Percentiles rank a stretch among this genome's conserved stretches.
Conservation (phyloP, 2,113 vertebrate genomes). For the Poecile atricapillus region DNA sequence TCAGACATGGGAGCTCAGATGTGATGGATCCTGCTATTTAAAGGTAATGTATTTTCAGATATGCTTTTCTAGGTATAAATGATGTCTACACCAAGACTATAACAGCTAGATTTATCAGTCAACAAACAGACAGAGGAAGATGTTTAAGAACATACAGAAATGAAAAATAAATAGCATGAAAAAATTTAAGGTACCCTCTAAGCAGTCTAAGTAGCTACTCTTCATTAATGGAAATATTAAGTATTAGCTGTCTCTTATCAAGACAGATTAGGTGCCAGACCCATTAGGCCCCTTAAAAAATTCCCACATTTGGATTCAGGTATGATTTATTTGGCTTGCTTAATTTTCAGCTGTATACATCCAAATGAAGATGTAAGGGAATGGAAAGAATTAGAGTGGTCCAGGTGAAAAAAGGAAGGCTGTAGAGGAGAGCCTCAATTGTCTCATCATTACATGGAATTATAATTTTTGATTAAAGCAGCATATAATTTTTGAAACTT, state of each 20-base stretch:
- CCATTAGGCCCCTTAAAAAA: conserved; percentile 38
- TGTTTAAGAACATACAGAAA: conserved; percentile 61
- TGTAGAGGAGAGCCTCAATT: not conserved
- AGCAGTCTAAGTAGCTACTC: conserved; percentile 34
- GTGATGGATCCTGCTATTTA: conserved; percentile 74
- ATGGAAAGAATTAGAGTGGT: not conserved
- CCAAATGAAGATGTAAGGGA: not conserved
- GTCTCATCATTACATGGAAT: not conserved
- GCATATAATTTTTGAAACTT: not conserved
- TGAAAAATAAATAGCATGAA: conserved; percentile 61
- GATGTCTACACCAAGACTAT: conserved; percentile 65
- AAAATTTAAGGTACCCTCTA: conserved; percentile 53
- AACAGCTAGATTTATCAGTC: conserved; percentile 50
- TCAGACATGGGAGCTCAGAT: conserved; percentile 73
- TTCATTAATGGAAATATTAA: conserved; percentile 29
- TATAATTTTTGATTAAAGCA: not conserved
- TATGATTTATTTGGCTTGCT: conserved; percentile 22
- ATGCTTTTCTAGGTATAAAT: conserved; percentile 69
- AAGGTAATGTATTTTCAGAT: conserved; percentile 76
- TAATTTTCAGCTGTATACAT: conserved; percentile 36
- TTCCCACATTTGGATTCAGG: not conserved
- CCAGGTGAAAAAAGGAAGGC: not conserved
- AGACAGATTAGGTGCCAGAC: conserved; percentile 26
- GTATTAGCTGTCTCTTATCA: conserved; percentile 6
- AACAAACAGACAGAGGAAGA: conserved; percentile 53